Conservation (phyloP, 1,140 invertebrate genomes). For the Tribolium madens region DNA sequence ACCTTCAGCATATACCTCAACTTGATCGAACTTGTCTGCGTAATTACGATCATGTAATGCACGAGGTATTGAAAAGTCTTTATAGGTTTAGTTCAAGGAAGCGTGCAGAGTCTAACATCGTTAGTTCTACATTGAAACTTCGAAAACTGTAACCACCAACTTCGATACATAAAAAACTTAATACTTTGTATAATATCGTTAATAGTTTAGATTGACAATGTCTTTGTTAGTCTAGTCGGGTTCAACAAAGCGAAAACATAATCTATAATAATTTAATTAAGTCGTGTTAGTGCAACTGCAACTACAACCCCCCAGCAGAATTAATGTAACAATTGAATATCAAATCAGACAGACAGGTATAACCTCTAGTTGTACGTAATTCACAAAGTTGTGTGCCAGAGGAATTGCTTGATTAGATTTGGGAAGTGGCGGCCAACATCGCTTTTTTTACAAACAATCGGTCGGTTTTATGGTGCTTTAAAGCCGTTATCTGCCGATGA, state of each 20-base stretch:
- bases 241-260: background rate
- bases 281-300: slow-evolving; percentile 31
- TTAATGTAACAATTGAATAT: slow-evolving; percentile 43
- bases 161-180: background rate
- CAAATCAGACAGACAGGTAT: slow-evolving; percentile 44
- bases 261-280: slow-evolving; percentile 43
- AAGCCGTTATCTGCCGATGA: slow-evolving; percentile 14
- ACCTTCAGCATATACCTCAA: slow-evolving; percentile 33
- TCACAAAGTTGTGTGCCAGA: slow-evolving; percentile 25
- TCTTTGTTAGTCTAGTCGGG: slow-evolving; percentile 7
- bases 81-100: slow-evolving; percentile 25
- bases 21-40: slow-evolving; percentile 28
- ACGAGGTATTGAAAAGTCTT: slow-evolving; percentile 29
- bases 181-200: background rate
- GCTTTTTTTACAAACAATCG: slow-evolving; percentile 17
- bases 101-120: slow-evolving; percentile 4
- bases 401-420: slow-evolving; percentile 39
- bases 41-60: slow-evolving; percentile 36
- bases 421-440: background rate
- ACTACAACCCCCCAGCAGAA: slow-evolving; percentile 32
- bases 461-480: slow-evolving; percentile 3
- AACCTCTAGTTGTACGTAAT: slow-evolving; percentile 43
- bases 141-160: background rate
- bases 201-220: background rate
- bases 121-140: slow-evolving; percentile 32